Conservation (phyloP, 92 coral and sea anemone genomes). For the Diadumene lineata region DNA sequence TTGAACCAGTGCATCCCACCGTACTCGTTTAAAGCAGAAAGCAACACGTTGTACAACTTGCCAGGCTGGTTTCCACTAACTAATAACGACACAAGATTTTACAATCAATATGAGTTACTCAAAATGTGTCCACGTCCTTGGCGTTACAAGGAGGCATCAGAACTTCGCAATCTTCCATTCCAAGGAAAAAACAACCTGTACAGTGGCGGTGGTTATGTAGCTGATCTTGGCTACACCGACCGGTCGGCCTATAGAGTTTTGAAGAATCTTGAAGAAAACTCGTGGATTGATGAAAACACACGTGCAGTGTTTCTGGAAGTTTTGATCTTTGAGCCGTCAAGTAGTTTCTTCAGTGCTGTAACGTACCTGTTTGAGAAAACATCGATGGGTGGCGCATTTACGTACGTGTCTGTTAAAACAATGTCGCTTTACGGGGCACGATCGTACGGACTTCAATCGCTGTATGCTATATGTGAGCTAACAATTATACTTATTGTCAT, state of each 20-base stretch:
- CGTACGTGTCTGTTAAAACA: constrained; percentile 67
- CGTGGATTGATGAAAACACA: constrained; percentile 87
- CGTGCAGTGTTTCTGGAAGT: constrained; percentile 91
- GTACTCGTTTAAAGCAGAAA: constrained; percentile 59
- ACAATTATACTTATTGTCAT: constrained; percentile 65
- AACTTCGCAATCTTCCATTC: constrained; percentile 59
- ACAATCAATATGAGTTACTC: constrained; percentile 61
- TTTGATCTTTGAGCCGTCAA: constrained; percentile 79
- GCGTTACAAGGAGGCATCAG: constrained; percentile 59
- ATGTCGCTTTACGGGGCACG: constrained; percentile 83
- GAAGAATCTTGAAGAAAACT: constrained; percentile 58
- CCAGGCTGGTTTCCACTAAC: constrained; percentile 69
- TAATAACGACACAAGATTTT: constrained; percentile 54
- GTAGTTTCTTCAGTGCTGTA: constrained; percentile 85
- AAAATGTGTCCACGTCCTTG: constrained; percentile 86
- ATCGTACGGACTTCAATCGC: constrained; percentile 64
- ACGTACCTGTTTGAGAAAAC: constrained; percentile 75
- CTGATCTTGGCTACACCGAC: constrained; percentile 88
- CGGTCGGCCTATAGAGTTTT: constrained; percentile 72
- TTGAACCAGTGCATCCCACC: constrained; percentile 59
- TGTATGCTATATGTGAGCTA: constrained; percentile 81
- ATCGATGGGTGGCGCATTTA: constrained; percentile 74
- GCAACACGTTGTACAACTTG: constrained; percentile 56
- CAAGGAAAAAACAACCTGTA: constrained; percentile 52
- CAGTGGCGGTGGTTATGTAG: constrained; percentile 90